phyloP scores from a whole-genome alignment of 2,113 vertebrate genomes.

The Gracilinanus agilis region DNA sequence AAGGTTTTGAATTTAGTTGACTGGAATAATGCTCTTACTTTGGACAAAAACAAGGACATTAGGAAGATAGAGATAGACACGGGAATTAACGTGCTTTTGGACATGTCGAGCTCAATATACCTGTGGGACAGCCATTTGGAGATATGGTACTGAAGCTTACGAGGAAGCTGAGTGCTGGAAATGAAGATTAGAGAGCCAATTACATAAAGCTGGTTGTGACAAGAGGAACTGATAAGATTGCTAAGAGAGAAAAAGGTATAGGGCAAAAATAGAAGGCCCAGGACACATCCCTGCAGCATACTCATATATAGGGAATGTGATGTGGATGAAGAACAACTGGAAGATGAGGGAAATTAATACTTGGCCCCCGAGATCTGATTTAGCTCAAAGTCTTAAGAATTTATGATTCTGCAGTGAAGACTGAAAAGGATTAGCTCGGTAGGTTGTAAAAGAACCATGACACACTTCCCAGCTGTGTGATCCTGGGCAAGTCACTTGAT shows the following conservation, averaged over 20 bases:
- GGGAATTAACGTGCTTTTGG: not conserved
- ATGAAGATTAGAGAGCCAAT: not conserved
- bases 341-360: not conserved
- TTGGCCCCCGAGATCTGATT: not conserved
- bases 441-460: not conserved
- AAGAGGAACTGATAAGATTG: not conserved
- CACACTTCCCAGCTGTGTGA: too few species aligned
- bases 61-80: not conserved
- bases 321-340: not conserved
- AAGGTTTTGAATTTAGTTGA: not conserved
- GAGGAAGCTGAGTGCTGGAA: not conserved
- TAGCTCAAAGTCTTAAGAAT: not conserved
- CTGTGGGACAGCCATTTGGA: not conserved
- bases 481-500: too few species aligned
- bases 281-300: not conserved
- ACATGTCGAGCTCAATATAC: not conserved
- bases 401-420: not conserved
- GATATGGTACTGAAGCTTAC: not conserved
- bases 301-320: not conserved
- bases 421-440: not conserved
- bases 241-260: not conserved
- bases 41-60: not conserved
- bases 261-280: not conserved
- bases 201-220: not conserved
- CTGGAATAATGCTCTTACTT: not conserved